Evolutionary conservation across 2,113 vertebrate genomes (phyloP).

Genomic region (Halichoeres trimaculatus): DNA sequence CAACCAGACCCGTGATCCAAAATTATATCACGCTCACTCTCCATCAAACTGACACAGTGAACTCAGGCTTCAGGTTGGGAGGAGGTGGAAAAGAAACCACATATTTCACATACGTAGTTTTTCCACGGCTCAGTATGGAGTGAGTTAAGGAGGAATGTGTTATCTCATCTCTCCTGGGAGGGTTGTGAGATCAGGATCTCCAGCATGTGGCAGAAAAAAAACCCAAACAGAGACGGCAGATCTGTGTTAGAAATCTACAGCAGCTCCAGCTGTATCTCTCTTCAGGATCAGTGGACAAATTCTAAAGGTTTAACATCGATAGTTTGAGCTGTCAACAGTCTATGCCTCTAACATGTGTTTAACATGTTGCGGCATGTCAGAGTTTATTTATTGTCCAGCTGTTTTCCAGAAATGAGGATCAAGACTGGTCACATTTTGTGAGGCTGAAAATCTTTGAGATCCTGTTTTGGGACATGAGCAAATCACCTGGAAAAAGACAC

Average conservation of each 20-base stretch:
- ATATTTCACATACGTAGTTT: slow-evolving; percentile 18
- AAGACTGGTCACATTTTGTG: no score
- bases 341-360: not conserved
- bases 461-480: not conserved
- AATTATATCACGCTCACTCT: not conserved
- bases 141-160: slow-evolving; percentile 58
- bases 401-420: no score
- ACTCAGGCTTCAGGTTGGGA: not conserved
- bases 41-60: slow-evolving; percentile 2
- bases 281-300: not conserved
- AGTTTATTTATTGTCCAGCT: no score
- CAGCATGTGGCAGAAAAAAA: slow-evolving; percentile 16
- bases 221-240: not conserved
- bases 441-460: not conserved
- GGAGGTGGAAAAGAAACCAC: not conserved
- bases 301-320: no score
- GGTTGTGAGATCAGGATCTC: slow-evolving; percentile 6
- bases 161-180: slow-evolving; percentile 61
- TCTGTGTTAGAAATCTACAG: not conserved
- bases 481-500: not conserved
- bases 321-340: no score
- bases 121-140: slow-evolving; percentile 25
- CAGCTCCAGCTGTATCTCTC: not conserved
- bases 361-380: no score
- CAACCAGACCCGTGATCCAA: not conserved